Conservation (phyloP, 2,113 vertebrate genomes). For the Hemicordylus capensis region DNA sequence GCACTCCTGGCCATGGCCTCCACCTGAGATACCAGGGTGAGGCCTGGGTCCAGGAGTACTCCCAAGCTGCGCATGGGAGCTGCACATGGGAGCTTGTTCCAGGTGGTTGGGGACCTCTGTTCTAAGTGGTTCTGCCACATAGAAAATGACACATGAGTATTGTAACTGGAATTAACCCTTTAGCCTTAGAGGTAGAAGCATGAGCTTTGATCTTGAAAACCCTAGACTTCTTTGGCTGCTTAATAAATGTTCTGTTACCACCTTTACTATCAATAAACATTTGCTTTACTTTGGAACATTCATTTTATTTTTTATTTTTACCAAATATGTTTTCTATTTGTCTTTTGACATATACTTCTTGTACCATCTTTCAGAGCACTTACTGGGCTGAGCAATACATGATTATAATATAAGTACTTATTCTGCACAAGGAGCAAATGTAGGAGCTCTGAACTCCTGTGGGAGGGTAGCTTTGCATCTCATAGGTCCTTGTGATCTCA, state of each 20-base stretch:
- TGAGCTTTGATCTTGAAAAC: neutral
- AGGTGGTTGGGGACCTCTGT: too few species aligned
- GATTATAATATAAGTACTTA: fast-evolving
- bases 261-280: neutral
- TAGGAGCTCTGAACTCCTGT: fast-evolving
- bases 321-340: neutral
- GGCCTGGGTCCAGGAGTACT: too few species aligned
- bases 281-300: neutral
- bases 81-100: too few species aligned
- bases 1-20: too few species aligned
- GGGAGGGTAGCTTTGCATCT: neutral
- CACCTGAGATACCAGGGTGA: too few species aligned
- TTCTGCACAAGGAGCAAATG: neutral
- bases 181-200: fast-evolving
- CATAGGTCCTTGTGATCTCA: neutral
- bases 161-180: neutral
- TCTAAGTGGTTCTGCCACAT: neutral
- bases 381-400: fast-evolving
- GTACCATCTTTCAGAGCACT: neutral
- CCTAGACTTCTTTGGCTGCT: neutral
- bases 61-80: too few species aligned
- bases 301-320: neutral
- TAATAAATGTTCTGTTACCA: fast-evolving
- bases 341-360: neutral
- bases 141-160: neutral